Conservation (phyloP, 2,888 invertebrate species). For the Tenthredo mesomela region DNA sequence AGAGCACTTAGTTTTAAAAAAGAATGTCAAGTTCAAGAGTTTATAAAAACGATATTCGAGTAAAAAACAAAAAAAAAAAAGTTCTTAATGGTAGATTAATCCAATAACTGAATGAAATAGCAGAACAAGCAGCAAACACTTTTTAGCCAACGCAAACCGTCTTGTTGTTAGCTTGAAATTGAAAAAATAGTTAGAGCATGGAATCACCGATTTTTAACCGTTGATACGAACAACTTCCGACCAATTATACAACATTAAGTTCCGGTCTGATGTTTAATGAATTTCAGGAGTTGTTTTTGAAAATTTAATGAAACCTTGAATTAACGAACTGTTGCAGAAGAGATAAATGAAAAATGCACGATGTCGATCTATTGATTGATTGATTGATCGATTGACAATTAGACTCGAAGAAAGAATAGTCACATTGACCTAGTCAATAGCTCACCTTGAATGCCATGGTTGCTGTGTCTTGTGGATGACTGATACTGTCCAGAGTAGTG, state of each 20-base stretch:
- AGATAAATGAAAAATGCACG: neutral
- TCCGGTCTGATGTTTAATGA: neutral
- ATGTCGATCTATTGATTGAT: neutral
- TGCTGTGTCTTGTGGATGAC: slow-evolving; percentile 62
- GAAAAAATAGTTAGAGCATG: too few species aligned
- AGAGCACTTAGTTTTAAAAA: neutral
- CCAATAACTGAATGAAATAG: neutral
- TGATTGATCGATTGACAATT: neutral
- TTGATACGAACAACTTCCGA: too few species aligned
- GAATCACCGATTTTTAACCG: too few species aligned
- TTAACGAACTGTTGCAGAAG: neutral
- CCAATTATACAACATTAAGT: neutral
- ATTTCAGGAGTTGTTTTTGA: neutral
- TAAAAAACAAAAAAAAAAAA: too few species aligned
- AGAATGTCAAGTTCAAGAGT: neutral
- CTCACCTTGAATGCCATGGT: slow-evolving; percentile 74
- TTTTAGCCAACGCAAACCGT: neutral
- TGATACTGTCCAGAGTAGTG: slow-evolving; percentile 62
- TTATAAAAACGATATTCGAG: too few species aligned
- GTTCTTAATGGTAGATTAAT: neutral
- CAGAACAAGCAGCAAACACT: neutral
- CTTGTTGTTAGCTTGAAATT: too few species aligned
- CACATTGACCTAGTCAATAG: neutral
- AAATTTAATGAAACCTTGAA: neutral
- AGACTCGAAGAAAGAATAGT: neutral